A percentile compares a stretch with the other conserved stretches of the same genome.
These are phyloP conservation scores for Lithophane leautieri DNA, from an alignment of 2,888 invertebrate genomes.

Conservation along the genomic window DNA sequence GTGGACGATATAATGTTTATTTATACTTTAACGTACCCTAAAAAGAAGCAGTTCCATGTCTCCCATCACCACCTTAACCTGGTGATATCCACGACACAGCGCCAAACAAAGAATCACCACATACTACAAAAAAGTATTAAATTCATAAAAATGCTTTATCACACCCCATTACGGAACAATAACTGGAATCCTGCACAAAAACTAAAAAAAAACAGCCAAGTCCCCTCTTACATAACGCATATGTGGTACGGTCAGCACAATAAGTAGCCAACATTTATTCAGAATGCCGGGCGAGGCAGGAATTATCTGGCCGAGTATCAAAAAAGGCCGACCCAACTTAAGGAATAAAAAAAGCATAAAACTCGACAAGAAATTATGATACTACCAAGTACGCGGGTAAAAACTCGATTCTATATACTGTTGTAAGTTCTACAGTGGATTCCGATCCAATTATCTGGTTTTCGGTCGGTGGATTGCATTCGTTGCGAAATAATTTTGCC, in stretches of 20 bases:
- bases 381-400: constrained; percentile 87
- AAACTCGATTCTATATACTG: constrained; percentile 79
- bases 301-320: constrained; percentile 83
- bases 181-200: constrained; percentile 74
- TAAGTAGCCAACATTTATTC: constrained; percentile 78
- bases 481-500: constrained; percentile 73
- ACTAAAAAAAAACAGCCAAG: constrained; percentile 64
- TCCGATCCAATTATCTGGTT: constrained; percentile 76
- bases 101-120: constrained; percentile 60
- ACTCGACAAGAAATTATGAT: constrained; percentile 88
- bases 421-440: constrained; percentile 73
- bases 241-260: constrained; percentile 72
- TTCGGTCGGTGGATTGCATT: constrained; percentile 66
- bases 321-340: constrained; percentile 79
- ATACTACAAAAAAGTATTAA: constrained; percentile 68
- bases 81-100: constrained; percentile 26
- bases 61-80: constrained; percentile 14
- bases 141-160: constrained; percentile 79
- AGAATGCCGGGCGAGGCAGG: constrained; percentile 76
- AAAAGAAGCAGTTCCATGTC: background rate
- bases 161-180: constrained; percentile 80
- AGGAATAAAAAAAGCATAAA: constrained; percentile 75
- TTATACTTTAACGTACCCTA: too few species aligned
- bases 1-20: background rate
- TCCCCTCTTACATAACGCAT: constrained; percentile 73